Percentiles rank a stretch among this genome's conserved stretches.
Conservation (phyloP, 2,888 invertebrate species). For the Pediacus dermestoides region DNA sequence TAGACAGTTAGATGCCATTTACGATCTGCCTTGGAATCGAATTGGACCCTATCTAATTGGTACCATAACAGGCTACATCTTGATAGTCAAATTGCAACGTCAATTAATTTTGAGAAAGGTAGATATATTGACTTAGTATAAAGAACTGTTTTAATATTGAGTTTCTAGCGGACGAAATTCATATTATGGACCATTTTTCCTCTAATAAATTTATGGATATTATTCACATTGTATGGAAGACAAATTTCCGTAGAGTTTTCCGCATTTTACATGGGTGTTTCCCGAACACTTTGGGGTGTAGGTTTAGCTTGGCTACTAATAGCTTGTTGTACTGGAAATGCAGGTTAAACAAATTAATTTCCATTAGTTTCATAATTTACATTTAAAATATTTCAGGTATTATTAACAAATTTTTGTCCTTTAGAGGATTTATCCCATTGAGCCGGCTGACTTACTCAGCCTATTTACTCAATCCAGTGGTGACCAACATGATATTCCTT, state of each 20-base stretch:
- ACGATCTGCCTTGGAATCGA: conserved; percentile 54
- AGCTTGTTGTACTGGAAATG: conserved; percentile 56
- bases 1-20: conserved; percentile 45
- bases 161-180: conserved; percentile 25
- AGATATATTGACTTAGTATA: conserved; percentile 5
- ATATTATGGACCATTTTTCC: conserved; percentile 46
- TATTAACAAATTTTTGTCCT: conserved; percentile 46
- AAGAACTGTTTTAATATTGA: conserved; percentile 9
- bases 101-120: conserved; percentile 38
- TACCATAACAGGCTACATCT: conserved; percentile 50
- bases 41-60: conserved; percentile 54
- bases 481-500: conserved; percentile 52
- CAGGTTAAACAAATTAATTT: conserved; percentile 40
- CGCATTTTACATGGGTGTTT: conserved; percentile 52
- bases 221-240: conserved; percentile 48
- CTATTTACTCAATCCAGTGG: conserved; percentile 58
- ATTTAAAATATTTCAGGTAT: conserved; percentile 38
- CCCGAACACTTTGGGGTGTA: conserved; percentile 54
- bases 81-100: conserved; percentile 42
- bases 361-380: background rate
- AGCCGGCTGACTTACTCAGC: conserved; percentile 58
- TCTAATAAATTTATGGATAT: conserved; percentile 45
- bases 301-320: conserved; percentile 57
- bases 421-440: conserved; percentile 41
- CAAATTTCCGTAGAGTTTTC: conserved; percentile 50